Evolutionary conservation across 2,888 invertebrate species (phyloP).

Genomic region (Psylliodes chrysocephalus): DNA sequence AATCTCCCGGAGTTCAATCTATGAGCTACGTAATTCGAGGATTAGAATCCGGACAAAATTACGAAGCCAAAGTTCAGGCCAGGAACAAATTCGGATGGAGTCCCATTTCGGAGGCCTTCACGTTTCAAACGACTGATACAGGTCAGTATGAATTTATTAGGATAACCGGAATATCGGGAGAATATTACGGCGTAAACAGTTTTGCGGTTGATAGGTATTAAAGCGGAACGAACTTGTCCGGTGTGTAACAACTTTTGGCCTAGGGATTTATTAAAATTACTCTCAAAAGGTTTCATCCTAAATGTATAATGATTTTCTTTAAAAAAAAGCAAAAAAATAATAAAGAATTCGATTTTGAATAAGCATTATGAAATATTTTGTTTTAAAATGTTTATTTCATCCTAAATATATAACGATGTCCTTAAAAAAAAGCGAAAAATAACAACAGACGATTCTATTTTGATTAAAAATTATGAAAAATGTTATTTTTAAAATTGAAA

Average conservation of each 20-base stretch:
- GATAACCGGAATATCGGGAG: not conserved
- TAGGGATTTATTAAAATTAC: not conserved
- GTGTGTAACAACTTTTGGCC: not conserved
- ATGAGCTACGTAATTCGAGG: constrained; percentile 75
- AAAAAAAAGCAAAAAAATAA: not conserved
- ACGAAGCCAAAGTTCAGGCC: constrained; percentile 75
- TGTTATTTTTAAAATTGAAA: too few relatives aligned
- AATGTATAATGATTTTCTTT: not conserved
- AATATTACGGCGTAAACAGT: constrained; percentile 3
- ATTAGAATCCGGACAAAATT: constrained; percentile 73
- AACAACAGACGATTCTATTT: too few relatives aligned
- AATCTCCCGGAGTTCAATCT: constrained; percentile 68
- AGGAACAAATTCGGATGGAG: constrained; percentile 77
- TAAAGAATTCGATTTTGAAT: not conserved
- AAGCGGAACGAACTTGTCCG: not conserved
- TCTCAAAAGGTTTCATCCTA: not conserved
- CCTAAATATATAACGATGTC: too few relatives aligned
- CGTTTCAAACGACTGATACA: constrained; percentile 72
- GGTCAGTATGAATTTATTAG: constrained; percentile 63
- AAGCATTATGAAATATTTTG: too few relatives aligned
- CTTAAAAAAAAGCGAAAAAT: too few relatives aligned
- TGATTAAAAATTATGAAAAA: too few relatives aligned
- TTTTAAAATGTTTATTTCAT: too few relatives aligned
- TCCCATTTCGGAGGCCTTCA: constrained; percentile 71
- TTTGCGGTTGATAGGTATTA: not conserved